Evolutionary conservation across 2,888 invertebrate genomes (phyloP).

Genomic region (Quadroppia sp.): DNA sequence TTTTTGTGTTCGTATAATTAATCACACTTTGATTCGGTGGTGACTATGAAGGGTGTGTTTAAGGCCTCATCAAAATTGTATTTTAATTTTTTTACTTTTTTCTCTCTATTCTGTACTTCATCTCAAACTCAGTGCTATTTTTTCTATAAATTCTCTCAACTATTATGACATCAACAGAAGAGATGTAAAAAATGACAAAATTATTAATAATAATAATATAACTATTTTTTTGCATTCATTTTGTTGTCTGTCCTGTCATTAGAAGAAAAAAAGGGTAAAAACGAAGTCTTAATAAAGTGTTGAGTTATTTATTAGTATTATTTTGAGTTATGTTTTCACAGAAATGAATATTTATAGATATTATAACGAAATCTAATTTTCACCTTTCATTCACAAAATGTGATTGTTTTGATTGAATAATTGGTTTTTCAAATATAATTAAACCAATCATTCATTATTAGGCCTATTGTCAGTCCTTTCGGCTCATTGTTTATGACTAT

Average conservation of each 20-base stretch:
- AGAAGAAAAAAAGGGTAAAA: too few relatives aligned
- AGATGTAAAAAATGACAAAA: not conserved
- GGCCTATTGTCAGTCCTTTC: not conserved
- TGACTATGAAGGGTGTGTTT: slow-evolving; percentile 20
- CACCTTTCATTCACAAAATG: not conserved
- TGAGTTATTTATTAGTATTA: not conserved
- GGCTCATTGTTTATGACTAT: not conserved
- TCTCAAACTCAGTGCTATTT: not conserved
- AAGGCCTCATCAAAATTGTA: slow-evolving; percentile 25
- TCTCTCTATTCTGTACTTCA: not conserved
- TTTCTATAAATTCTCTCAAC: slow-evolving; percentile 1
- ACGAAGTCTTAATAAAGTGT: not conserved
- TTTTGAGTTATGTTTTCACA: not conserved
- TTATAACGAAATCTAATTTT: not conserved
- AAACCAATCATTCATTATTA: not conserved
- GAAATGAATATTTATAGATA: not conserved
- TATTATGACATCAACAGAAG: slow-evolving; percentile 8
- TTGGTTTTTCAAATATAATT: not conserved
- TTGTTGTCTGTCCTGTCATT: not conserved
- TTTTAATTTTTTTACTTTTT: not conserved
- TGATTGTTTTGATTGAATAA: not conserved
- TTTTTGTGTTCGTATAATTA: not conserved
- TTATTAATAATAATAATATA: slow-evolving; percentile 4
- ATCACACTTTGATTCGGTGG: slow-evolving; percentile 29
- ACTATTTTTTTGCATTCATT: not conserved